Conservation (phyloP, 2,888 invertebrate genomes). For the Criorhina ranunculi region DNA sequence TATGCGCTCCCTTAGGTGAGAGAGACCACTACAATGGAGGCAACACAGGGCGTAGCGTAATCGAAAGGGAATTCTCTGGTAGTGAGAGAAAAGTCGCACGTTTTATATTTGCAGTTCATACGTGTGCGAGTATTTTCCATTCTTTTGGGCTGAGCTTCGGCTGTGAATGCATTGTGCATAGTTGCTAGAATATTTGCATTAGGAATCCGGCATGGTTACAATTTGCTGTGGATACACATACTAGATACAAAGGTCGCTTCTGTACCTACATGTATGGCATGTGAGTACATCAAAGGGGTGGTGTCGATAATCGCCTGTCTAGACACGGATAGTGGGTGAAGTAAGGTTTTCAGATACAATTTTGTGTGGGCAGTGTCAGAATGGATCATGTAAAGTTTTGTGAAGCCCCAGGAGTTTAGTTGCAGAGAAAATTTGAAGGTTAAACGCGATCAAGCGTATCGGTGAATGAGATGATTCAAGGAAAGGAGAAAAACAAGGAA, state of each 20-base stretch:
- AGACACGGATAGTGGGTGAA: slow-evolving; percentile 37
- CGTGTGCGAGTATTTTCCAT: slow-evolving; percentile 27
- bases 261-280: background rate
- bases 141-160: slow-evolving; percentile 24
- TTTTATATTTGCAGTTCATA: slow-evolving; percentile 36
- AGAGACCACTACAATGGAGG: slow-evolving; percentile 40
- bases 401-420: no score
- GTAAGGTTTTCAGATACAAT: slow-evolving; percentile 2
- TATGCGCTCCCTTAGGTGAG: slow-evolving; percentile 7
- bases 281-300: slow-evolving; percentile 32
- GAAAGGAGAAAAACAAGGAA: no score
- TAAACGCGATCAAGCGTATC: no score
- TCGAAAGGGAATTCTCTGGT: slow-evolving; percentile 19
- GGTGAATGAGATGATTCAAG: no score
- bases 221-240: background rate
- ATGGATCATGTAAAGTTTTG: background rate
- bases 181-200: slow-evolving; percentile 48
- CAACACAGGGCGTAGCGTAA: background rate
- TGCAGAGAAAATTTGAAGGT: no score
- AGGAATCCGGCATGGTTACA: slow-evolving; percentile 55
- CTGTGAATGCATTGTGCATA: slow-evolving; percentile 52
- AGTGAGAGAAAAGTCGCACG: slow-evolving; percentile 25
- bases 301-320: slow-evolving; percentile 54
- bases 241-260: slow-evolving; percentile 30
- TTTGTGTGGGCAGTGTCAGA: background rate